These are phyloP conservation scores for Platyura marginata DNA, from an alignment of 1,140 invertebrate genomes.

Conservation along the genomic window DNA sequence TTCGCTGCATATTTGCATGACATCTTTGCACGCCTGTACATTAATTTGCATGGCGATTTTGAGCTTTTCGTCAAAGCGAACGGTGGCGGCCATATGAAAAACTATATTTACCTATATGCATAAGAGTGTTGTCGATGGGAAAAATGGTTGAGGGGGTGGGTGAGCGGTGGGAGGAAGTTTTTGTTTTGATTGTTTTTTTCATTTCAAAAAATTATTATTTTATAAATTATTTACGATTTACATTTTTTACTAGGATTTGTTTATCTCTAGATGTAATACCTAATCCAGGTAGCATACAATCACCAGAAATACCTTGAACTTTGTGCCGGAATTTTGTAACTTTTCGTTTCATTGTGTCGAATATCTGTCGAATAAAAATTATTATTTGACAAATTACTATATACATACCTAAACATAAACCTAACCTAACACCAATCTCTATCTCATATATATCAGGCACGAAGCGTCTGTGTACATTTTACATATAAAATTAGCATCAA, in stretches of 20 bases:
- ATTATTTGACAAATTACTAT: no score
- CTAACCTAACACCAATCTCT: no score
- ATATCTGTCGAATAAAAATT: slow-evolving; percentile 28
- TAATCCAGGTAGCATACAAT: slow-evolving; percentile 38
- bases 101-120: slow-evolving; percentile 22
- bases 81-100: slow-evolving; percentile 45
- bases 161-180: no score
- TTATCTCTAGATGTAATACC: slow-evolving; percentile 38
- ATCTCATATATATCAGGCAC: no score
- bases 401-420: no score
- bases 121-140: not conserved
- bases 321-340: slow-evolving; percentile 45
- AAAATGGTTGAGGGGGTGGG: no score
- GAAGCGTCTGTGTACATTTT: not conserved
- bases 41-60: slow-evolving; percentile 42
- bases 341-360: slow-evolving; percentile 30
- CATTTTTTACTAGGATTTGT: slow-evolving; percentile 37
- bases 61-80: slow-evolving; percentile 44
- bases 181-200: no score
- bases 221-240: slow-evolving; percentile 17
- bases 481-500: not conserved
- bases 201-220: not conserved
- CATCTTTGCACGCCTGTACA: slow-evolving; percentile 38
- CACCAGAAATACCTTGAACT: slow-evolving; percentile 39
- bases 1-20: slow-evolving; percentile 39